Percentiles rank a stretch among this genome's conserved stretches.
phyloP scores from a whole-genome alignment of 1,140 invertebrate genomes.

The Holotrichia oblita region DNA sequence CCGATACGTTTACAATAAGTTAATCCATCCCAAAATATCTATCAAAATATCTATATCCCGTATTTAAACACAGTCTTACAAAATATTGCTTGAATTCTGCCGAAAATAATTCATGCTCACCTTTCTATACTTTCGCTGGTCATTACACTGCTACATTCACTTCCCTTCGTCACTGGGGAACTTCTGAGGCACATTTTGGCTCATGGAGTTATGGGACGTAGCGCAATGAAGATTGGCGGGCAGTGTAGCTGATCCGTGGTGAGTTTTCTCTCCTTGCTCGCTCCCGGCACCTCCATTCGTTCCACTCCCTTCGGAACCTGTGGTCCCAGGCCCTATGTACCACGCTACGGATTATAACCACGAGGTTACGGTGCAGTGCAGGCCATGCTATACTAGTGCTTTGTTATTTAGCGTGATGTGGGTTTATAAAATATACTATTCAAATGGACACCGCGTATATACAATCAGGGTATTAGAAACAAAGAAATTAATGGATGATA shows the following conservation, averaged over 20 bases:
- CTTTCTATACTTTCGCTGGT: constrained; percentile 80
- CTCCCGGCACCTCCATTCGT: constrained; percentile 50
- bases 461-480: background rate
- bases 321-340: constrained; percentile 60
- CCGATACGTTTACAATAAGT: no score
- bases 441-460: background rate
- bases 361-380: constrained; percentile 50
- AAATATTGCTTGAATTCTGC: no score
- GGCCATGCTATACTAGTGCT: constrained; percentile 49
- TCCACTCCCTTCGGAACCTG: constrained; percentile 58
- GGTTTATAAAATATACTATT: constrained; percentile 9
- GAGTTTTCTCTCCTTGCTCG: constrained; percentile 57
- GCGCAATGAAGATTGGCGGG: constrained; percentile 65
- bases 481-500: background rate
- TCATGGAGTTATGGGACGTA: constrained; percentile 65
- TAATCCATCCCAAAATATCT: no score
- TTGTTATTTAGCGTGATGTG: constrained; percentile 14
- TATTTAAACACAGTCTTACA: no score
- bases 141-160: constrained; percentile 80
- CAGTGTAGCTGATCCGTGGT: constrained; percentile 68
- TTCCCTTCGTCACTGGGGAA: constrained; percentile 79
- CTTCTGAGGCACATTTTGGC: constrained; percentile 68
- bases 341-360: constrained; percentile 59
- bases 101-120: constrained; percentile 50
- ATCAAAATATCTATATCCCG: no score